Conservation (phyloP, 1,140 invertebrate genomes). For the Drosophila neocordata region DNA sequence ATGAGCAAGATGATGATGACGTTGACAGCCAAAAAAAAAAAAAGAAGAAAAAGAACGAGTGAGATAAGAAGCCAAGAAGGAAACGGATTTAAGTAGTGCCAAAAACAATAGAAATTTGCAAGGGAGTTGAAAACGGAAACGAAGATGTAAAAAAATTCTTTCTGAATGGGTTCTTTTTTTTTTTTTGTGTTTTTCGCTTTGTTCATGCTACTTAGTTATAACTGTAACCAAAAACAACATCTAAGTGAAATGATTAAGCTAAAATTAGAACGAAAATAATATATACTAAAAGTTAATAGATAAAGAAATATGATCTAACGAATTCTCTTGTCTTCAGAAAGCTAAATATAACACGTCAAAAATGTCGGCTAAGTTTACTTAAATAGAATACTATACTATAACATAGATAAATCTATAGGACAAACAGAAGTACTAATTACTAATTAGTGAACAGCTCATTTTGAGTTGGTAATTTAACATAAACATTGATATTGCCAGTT, state of each 20-base stretch:
- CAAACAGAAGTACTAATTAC: too few species aligned
- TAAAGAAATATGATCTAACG: background rate
- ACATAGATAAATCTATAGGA: too few species aligned
- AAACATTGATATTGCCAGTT: too few species aligned
- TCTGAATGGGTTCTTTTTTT: constrained; percentile 10
- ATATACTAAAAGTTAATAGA: background rate
- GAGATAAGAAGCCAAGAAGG: constrained; percentile 60
- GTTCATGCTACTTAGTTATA: constrained; percentile 67
- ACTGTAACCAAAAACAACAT: constrained; percentile 23
- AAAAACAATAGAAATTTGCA: constrained; percentile 58
- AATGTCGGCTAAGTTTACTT: too few species aligned
- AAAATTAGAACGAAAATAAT: background rate
- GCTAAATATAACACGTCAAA: too few species aligned
- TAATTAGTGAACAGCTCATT: too few species aligned
- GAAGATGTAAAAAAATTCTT: constrained; percentile 15
- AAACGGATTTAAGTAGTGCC: constrained; percentile 73
- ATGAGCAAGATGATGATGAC: constrained; percentile 1
- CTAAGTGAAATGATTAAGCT: constrained; percentile 1
- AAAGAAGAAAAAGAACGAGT: constrained; percentile 39
- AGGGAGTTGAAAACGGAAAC: background rate
- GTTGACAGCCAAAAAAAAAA: constrained; percentile 5
- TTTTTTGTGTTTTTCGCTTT: constrained; percentile 19
- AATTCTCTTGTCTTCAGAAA: too few species aligned
- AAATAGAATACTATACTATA: too few species aligned
- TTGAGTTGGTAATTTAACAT: too few species aligned